Evolutionary conservation across 2,113 vertebrate species (phyloP).

Genomic region (Arvicanthis niloticus): DNA sequence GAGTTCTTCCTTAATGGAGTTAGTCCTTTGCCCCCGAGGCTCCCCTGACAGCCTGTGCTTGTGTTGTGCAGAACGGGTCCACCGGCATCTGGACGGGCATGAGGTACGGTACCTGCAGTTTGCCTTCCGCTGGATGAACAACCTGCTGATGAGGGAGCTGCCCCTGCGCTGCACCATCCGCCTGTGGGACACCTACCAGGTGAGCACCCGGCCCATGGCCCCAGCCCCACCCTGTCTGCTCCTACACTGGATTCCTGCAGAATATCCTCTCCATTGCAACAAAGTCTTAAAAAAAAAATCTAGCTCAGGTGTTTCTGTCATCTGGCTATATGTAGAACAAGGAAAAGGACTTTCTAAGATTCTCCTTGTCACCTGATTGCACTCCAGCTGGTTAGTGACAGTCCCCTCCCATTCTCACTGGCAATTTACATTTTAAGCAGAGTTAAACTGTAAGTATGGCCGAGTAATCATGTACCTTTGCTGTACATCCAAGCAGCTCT

Average conservation of each 20-base stretch:
- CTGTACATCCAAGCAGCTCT: background rate
- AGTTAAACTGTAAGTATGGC: background rate
- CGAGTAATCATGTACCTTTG: rapidly evolving
- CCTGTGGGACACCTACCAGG: slow-evolving; percentile 97
- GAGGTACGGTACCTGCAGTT: slow-evolving; percentile 97
- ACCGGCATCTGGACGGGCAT: slow-evolving; percentile 95
- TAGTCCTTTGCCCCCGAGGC: background rate
- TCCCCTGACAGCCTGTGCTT: slow-evolving; percentile 58
- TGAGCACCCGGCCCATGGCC: slow-evolving; percentile 79
- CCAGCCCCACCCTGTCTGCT: rapidly evolving
- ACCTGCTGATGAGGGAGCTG: slow-evolving; percentile 95
- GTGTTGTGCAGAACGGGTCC: slow-evolving; percentile 91
- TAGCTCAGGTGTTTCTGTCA: background rate
- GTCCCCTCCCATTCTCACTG: rapidly evolving
- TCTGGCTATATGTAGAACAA: background rate
- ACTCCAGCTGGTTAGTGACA: rapidly evolving
- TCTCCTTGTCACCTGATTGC: rapidly evolving
- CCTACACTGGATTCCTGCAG: background rate
- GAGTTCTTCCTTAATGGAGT: background rate
- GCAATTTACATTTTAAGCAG: background rate
- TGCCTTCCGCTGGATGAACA: slow-evolving; percentile 96
- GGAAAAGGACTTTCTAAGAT: rapidly evolving
- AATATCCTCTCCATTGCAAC: rapidly evolving
- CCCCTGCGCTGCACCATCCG: slow-evolving; percentile 95
- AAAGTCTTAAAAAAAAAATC: background rate